Evolutionary conservation across 2,113 vertebrate genomes (phyloP).

Genomic region (Edolisoma coerulescens): DNA sequence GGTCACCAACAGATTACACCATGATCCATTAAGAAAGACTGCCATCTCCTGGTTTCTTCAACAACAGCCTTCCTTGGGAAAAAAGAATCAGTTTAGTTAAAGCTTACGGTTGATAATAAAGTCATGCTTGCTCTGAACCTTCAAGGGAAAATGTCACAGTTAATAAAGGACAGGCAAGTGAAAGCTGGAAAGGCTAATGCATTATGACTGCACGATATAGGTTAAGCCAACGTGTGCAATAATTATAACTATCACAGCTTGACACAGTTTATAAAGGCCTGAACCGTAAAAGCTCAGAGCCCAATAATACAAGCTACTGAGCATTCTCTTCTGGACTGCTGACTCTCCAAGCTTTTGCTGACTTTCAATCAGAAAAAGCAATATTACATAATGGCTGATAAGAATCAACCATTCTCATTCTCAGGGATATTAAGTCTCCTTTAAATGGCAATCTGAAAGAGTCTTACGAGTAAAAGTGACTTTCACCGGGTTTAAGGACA

Average conservation of each 20-base stretch:
- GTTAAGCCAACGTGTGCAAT: conserved; percentile 24
- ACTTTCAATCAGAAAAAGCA: neutral
- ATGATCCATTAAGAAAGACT: conserved; percentile 61
- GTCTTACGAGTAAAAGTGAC: neutral
- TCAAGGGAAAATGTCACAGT: conserved; percentile 58
- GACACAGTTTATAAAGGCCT: conserved; percentile 28
- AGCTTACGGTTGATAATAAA: conserved; percentile 22
- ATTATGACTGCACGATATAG: neutral
- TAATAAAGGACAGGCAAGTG: conserved; percentile 39
- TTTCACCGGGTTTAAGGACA: neutral
- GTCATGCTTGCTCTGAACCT: conserved; percentile 43
- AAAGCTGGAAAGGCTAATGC: conserved; percentile 32
- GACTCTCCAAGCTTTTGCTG: neutral
- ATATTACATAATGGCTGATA: neutral
- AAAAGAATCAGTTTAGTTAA: neutral
- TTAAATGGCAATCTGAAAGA: neutral
- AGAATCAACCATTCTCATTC: neutral
- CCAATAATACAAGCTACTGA: neutral
- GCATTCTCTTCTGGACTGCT: neutral
- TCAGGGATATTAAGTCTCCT: neutral
- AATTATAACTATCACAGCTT: conserved; percentile 44
- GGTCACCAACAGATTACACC: neutral
- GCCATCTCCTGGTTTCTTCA: conserved; percentile 67
- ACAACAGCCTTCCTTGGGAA: neutral
- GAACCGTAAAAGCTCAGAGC: neutral